Evolutionary conservation across 2,113 vertebrate genomes (phyloP).

Genomic region (Bubo blakistoni): DNA sequence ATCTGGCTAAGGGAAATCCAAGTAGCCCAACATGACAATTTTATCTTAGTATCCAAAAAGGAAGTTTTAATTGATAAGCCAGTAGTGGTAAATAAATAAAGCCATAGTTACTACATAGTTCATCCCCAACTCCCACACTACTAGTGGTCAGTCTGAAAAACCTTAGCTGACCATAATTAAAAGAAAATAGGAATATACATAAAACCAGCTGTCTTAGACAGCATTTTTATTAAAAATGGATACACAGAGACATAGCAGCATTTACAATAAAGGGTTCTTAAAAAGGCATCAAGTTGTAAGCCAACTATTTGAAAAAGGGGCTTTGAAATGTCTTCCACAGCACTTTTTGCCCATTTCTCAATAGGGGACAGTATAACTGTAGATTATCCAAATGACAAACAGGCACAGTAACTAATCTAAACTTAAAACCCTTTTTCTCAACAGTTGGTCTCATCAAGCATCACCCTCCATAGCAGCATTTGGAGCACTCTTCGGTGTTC

Average conservation of each 20-base stretch:
- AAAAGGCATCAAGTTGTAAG: slow-evolving; percentile 74
- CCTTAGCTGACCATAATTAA: neutral
- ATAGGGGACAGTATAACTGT: neutral
- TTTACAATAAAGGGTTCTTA: slow-evolving; percentile 73
- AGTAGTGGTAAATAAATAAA: slow-evolving; percentile 56
- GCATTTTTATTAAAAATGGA: slow-evolving; percentile 85
- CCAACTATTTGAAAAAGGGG: slow-evolving; percentile 61
- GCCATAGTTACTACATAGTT: neutral
- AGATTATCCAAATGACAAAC: neutral
- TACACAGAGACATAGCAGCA: slow-evolving; percentile 86
- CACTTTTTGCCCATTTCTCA: neutral
- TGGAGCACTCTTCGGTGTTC: slow-evolving; percentile 80
- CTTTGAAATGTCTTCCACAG: slow-evolving; percentile 24
- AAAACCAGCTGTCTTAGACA: slow-evolving; percentile 73
- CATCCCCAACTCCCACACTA: neutral
- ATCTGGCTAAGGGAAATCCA: neutral
- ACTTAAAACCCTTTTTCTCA: slow-evolving; percentile 57
- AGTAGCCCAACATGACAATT: neutral
- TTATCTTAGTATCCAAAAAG: neutral
- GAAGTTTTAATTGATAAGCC: neutral
- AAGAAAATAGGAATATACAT: slow-evolving; percentile 54
- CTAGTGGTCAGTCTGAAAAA: slow-evolving; percentile 14
- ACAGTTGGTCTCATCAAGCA: slow-evolving; percentile 71
- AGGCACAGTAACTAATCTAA: neutral
- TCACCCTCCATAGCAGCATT: slow-evolving; percentile 91